These are phyloP conservation scores for Diadema setosum DNA, from an alignment of 35 echinoderm and acorn worm genomes.

Conservation along the genomic window DNA sequence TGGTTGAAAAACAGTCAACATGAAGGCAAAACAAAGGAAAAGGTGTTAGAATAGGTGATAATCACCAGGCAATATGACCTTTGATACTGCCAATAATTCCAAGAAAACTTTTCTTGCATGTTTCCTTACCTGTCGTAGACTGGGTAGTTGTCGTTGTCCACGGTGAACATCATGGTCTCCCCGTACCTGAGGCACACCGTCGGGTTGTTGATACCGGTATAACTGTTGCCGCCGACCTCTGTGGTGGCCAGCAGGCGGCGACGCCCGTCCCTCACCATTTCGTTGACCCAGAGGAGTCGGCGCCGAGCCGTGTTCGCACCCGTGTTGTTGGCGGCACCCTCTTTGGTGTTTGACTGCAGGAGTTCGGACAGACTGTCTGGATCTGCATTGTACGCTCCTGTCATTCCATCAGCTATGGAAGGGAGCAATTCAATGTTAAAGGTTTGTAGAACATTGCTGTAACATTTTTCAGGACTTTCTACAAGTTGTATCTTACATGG, in stretches of 20 bases:
- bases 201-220: slow-evolving; percentile 72
- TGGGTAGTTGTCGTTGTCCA: slow-evolving; percentile 95
- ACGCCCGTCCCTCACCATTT: neutral
- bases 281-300: slow-evolving; percentile 38
- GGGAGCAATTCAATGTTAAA: no score
- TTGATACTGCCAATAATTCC: no score
- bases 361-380: slow-evolving; percentile 34
- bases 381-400: slow-evolving; percentile 71
- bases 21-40: no score
- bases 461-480: no score
- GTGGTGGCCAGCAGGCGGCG: slow-evolving; percentile 36
- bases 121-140: slow-evolving; percentile 92
- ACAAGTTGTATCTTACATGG: no score
- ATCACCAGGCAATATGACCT: no score
- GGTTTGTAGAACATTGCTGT: no score
- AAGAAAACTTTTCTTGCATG: no score
- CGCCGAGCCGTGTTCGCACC: neutral
- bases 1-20: no score
- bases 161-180: slow-evolving; percentile 90
- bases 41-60: no score
- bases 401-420: no score
- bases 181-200: slow-evolving; percentile 93
- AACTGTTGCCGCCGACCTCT: slow-evolving; percentile 3
- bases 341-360: slow-evolving; percentile 66
- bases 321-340: neutral